These are phyloP conservation scores for Tryphoninae sp. DNA, from an alignment of 2,888 invertebrate genomes.

Conservation along the genomic window DNA sequence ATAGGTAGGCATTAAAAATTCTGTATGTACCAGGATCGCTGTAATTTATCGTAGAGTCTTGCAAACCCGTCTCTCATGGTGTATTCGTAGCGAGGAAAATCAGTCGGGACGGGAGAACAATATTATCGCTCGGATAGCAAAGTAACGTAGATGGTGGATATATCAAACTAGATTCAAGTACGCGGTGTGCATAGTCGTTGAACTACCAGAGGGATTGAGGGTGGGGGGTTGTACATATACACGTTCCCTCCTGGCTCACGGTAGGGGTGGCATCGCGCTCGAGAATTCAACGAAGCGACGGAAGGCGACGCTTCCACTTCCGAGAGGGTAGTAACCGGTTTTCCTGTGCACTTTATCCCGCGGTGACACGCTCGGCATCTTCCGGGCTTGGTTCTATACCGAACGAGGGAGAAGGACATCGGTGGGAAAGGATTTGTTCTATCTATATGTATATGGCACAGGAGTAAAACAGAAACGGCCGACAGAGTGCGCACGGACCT, in stretches of 20 bases:
- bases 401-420: constrained; percentile 38
- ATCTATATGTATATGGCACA: background rate
- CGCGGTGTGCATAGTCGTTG: constrained; percentile 1
- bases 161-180: constrained; percentile 1
- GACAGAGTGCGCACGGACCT: constrained; percentile 21
- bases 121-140: constrained; percentile 51
- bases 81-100: constrained; percentile 36
- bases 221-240: constrained; percentile 22
- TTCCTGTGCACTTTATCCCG: constrained; percentile 62
- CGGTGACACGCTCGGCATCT: constrained; percentile 61
- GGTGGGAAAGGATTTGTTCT: constrained; percentile 38
- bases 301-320: constrained; percentile 61
- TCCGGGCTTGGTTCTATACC: constrained; percentile 42
- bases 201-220: background rate
- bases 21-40: background rate
- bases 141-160: constrained; percentile 53
- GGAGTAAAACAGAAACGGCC: constrained; percentile 42
- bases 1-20: background rate
- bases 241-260: background rate
- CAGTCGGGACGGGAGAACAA: constrained; percentile 54
- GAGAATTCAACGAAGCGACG: constrained; percentile 63
- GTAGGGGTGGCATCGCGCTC: constrained; percentile 32
- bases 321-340: constrained; percentile 63
- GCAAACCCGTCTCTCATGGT: constrained; percentile 32
- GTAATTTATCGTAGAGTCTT: constrained; percentile 29